Evolutionary conservation across 2,888 invertebrate species (phyloP), one percentile per base, ranked within the genome.

Genomic region (Altica lythri): DNA sequence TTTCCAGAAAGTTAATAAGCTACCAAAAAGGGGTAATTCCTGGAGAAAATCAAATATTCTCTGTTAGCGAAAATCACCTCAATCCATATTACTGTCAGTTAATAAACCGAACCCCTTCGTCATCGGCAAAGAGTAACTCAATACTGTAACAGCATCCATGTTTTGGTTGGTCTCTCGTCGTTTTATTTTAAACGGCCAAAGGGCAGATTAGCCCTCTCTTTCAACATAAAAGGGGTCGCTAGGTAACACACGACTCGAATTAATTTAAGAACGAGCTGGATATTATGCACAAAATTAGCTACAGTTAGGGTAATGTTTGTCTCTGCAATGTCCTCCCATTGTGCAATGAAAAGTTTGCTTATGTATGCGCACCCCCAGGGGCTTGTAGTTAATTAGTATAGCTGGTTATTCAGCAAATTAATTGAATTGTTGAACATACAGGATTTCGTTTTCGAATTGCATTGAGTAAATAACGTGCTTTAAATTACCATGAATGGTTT

Each of bases 141-240:
- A 48, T 40, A 40, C 47, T 27, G 16, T 48, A 38, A 48, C 22
- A 40, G 13, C 48, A 48, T 48, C 13, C 40, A 38, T 30, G 30
- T 38, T 47, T 47, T 34, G 19, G 29, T 47, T 38, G 27, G 47
- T 37, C 18, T 22, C 17, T 18, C 48, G 19, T 29, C 48, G 48
- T 48, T 48, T 48, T 48, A 47, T 46, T 32, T 38, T 29, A 46
- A 38, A 53, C 46, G 34, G 40, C 53, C 53, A 25, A 13, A 14
- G 16, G 53, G 46, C 53, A 32, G 53, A 53, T 53, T 40, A 53
- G 46, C 53, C 42, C 46, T 46, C 48, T 27, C 53, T 53, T 53
- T 53, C 46, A 34, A 46, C 53, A 40, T 46, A 34, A 32, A 46
- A 40, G 53, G 49, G 46, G 46, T 53, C 40, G 32, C 40, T 46